These are phyloP conservation scores for Papilio demoleus DNA, from an alignment of 2,888 invertebrate species.

Conservation along the genomic window DNA sequence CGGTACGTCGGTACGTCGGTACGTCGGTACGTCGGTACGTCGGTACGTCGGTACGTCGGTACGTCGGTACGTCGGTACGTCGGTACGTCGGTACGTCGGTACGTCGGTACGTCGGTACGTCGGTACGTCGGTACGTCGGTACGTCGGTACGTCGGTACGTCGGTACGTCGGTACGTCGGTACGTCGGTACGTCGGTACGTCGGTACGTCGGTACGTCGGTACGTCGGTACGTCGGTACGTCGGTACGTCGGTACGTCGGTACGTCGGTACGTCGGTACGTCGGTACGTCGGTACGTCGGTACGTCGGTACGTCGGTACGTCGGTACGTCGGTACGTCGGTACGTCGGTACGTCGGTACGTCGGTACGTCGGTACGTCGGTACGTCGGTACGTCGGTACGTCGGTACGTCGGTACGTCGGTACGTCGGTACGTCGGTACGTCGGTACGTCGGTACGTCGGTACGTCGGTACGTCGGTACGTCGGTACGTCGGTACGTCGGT, in stretches of 20 bases:
- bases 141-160: conserved; percentile 47
- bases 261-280: conserved; percentile 47
- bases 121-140: conserved; percentile 45
- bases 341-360: conserved; percentile 40
- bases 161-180: conserved; percentile 47
- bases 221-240: conserved; percentile 40
- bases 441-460: conserved; percentile 44
- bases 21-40: conserved; percentile 47
- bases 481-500: conserved; percentile 45
- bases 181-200: conserved; percentile 47
- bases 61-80: conserved; percentile 47
- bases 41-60: conserved; percentile 47
- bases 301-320: conserved; percentile 47
- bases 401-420: conserved; percentile 47
- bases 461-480: conserved; percentile 40
- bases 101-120: conserved; percentile 40
- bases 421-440: conserved; percentile 47
- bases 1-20: conserved; percentile 45
- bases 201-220: conserved; percentile 44
- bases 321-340: conserved; percentile 44
- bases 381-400: conserved; percentile 47
- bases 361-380: conserved; percentile 45
- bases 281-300: conserved; percentile 47
- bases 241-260: conserved; percentile 45
- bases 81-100: conserved; percentile 44